Evolutionary conservation across 2,888 invertebrate species (phyloP).

Genomic region (Ferrisia virgata): DNA sequence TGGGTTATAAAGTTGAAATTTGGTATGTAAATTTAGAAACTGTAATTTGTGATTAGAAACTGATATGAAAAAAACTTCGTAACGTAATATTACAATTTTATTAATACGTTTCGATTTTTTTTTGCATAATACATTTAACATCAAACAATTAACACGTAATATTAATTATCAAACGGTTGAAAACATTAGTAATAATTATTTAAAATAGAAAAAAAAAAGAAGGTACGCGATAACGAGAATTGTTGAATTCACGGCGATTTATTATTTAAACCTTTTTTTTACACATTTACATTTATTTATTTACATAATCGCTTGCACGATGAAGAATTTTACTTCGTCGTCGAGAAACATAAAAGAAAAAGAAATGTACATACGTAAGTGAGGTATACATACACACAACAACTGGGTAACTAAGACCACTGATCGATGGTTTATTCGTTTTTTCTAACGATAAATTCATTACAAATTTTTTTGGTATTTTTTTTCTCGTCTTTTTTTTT

Average conservation of each 20-base stretch:
- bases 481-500: background rate
- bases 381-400: background rate
- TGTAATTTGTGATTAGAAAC: too few relatives aligned
- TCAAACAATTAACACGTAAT: conserved; percentile 14
- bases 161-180: conserved; percentile 19
- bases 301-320: background rate
- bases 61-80: background rate
- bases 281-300: conserved; percentile 13
- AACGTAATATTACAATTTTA: conserved; percentile 12
- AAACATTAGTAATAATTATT: conserved; percentile 10
- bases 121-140: background rate
- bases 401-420: conserved; percentile 23
- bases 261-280: background rate
- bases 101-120: conserved; percentile 10
- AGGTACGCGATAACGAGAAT: background rate
- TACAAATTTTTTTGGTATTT: background rate
- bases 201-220: background rate
- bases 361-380: background rate
- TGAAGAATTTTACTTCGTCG: background rate
- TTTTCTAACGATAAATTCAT: background rate
- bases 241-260: background rate
- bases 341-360: background rate
- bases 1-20: too few relatives aligned
- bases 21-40: too few relatives aligned
- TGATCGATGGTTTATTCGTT: background rate